Percentiles rank a stretch among this genome's conserved stretches.
These are phyloP conservation scores for Deilephila porcellus DNA, from an alignment of 2,888 invertebrate genomes.

Conservation along the genomic window DNA sequence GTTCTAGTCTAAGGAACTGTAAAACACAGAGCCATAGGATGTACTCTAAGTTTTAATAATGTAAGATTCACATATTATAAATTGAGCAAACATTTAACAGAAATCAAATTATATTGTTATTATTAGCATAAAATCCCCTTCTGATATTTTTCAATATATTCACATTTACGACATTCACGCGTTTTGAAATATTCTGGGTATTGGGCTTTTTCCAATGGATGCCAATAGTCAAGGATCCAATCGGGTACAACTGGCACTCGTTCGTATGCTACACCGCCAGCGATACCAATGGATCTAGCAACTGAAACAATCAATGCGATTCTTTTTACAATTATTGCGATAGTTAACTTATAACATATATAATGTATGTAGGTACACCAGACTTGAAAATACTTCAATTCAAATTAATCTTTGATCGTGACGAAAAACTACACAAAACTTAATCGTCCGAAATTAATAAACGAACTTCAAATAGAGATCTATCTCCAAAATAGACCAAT, in stretches of 20 bases:
- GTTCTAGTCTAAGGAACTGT: neutral
- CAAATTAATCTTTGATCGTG: too few relatives aligned
- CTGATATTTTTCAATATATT: conserved; percentile 92
- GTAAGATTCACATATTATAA: neutral
- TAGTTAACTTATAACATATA: too few relatives aligned
- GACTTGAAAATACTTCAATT: too few relatives aligned
- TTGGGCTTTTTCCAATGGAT: conserved; percentile 95
- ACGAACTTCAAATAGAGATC: too few relatives aligned
- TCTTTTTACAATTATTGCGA: too few relatives aligned
- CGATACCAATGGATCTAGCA: conserved; percentile 86
- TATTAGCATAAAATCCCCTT: conserved; percentile 78
- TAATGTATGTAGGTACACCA: too few relatives aligned
- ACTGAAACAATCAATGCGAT: conserved; percentile 54
- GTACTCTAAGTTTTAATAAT: neutral
- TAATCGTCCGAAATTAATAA: too few relatives aligned
- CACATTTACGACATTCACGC: conserved; percentile 93
- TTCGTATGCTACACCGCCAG: conserved; percentile 90
- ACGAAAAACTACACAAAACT: too few relatives aligned
- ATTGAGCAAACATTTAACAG: neutral
- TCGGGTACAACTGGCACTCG: conserved; percentile 90
- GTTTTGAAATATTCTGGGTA: conserved; percentile 96
- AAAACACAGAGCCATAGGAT: neutral
- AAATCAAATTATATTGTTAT: neutral
- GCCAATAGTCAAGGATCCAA: conserved; percentile 96
- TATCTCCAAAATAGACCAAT: too few relatives aligned